phyloP scores from a whole-genome alignment of 2,888 invertebrate genomes.

The Microctonus aethiopoides region DNA sequence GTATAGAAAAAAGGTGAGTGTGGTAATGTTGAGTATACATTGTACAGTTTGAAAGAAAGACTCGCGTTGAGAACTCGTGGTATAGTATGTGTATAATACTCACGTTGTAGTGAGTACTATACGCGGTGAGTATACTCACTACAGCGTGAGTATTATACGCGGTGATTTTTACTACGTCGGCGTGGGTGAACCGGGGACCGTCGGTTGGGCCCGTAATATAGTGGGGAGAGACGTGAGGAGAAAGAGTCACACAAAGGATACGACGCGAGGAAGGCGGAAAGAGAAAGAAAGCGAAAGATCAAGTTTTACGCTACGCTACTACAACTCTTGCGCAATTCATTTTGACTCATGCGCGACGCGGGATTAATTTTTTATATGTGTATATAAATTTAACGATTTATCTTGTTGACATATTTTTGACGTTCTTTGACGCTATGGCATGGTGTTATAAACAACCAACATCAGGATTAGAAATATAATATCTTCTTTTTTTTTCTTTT shows the following conservation, averaged over 20 bases:
- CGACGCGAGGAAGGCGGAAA: conserved; percentile 39
- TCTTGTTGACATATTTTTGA: not conserved
- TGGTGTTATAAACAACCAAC: too few relatives aligned
- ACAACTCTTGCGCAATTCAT: conserved; percentile 38
- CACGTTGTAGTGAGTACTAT: too few relatives aligned
- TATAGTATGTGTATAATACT: conserved; percentile 3
- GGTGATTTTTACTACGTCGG: conserved; percentile 63
- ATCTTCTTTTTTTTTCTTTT: not conserved
- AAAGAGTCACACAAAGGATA: conserved; percentile 34
- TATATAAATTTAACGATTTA: not conserved
- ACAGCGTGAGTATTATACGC: too few relatives aligned
- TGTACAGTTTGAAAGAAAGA: conserved; percentile 1
- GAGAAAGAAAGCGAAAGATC: conserved; percentile 39
- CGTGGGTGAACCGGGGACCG: conserved; percentile 58
- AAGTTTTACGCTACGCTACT: conserved; percentile 56
- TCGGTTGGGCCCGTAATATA: conserved; percentile 32
- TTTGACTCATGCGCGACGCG: conserved; percentile 21
- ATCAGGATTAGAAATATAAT: too few relatives aligned
- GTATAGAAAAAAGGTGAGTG: not conserved
- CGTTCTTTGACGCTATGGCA: not conserved
- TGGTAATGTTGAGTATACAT: not conserved
- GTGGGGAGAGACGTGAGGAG: conserved; percentile 29
- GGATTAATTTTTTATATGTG: conserved; percentile 8
- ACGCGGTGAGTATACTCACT: too few relatives aligned
- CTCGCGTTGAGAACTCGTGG: not conserved